Evolutionary conservation across 2,113 vertebrate species (phyloP).

Genomic region (Crotalus viridis): DNA sequence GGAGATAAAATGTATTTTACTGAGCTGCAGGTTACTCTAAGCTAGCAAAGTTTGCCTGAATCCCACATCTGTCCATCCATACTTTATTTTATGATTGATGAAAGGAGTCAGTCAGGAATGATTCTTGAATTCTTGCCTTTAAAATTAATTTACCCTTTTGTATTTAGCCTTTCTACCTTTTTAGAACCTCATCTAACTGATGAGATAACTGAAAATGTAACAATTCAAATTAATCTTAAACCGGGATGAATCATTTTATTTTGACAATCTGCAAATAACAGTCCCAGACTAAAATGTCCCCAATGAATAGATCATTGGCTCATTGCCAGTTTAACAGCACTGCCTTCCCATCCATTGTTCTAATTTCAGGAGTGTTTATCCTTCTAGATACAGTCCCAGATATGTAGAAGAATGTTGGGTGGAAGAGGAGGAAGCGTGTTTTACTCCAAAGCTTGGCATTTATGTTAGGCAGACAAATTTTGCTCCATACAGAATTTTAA

Average conservation of each 20-base stretch:
- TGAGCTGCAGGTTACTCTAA: constrained; percentile 18
- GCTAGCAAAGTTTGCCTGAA: constrained; percentile 18
- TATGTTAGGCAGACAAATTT: background rate
- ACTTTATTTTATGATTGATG: constrained; percentile 10
- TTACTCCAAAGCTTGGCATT: background rate
- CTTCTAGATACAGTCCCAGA: constrained; percentile 18
- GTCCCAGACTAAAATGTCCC: constrained; percentile 21
- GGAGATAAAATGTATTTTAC: constrained; percentile 26
- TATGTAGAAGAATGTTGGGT: background rate
- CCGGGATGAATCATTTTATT: constrained; percentile 37
- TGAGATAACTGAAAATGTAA: constrained; percentile 21
- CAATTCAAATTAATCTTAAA: constrained; percentile 32
- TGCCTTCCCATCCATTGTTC: background rate
- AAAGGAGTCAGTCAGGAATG: background rate
- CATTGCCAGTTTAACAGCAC: background rate
- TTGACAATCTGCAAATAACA: constrained; percentile 14
- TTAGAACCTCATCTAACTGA: constrained; percentile 1
- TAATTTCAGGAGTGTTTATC: background rate
- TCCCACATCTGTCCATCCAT: constrained; percentile 30
- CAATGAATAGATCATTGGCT: background rate
- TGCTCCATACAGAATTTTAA: background rate
- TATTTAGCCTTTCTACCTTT: constrained; percentile 34
- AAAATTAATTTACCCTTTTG: constrained; percentile 37
- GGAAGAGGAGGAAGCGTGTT: no score
- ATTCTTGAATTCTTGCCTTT: background rate